Evolutionary conservation across 2,888 invertebrate genomes (phyloP).

Genomic region (Callosobruchus maculatus): DNA sequence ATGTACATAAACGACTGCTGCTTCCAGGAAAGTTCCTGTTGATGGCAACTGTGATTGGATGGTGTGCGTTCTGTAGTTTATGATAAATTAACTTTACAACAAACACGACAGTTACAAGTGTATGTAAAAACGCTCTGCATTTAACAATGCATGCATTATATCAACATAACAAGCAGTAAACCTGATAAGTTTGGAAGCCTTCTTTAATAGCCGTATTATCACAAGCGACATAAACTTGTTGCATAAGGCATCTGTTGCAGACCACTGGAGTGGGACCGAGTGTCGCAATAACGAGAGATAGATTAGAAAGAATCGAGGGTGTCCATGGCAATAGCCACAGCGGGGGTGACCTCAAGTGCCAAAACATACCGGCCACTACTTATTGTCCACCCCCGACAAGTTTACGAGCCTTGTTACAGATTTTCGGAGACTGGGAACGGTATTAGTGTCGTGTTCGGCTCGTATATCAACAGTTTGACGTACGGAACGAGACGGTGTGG

Average conservation of each 20-base stretch:
- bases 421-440: neutral
- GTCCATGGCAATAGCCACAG: conserved; percentile 10
- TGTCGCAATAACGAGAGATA: neutral
- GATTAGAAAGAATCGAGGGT: conserved; percentile 9
- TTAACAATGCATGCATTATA: neutral
- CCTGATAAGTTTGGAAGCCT: neutral
- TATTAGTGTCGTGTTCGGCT: neutral
- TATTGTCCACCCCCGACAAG: neutral
- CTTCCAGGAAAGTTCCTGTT: no score
- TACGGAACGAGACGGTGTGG: neutral
- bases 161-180: neutral
- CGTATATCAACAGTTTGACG: neutral
- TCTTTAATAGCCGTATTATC: neutral
- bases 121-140: neutral
- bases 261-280: neutral
- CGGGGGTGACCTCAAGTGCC: conserved; percentile 16
- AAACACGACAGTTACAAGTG: neutral
- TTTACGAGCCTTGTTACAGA: neutral
- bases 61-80: no score
- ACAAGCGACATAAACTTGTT: neutral
- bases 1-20: no score
- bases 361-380: conserved; percentile 1
- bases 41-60: no score
- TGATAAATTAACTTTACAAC: no score
- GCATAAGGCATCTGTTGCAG: neutral